phyloP scores from a whole-genome alignment of 92 coral and sea anemone species.

The Epizoanthus fatuus region DNA sequence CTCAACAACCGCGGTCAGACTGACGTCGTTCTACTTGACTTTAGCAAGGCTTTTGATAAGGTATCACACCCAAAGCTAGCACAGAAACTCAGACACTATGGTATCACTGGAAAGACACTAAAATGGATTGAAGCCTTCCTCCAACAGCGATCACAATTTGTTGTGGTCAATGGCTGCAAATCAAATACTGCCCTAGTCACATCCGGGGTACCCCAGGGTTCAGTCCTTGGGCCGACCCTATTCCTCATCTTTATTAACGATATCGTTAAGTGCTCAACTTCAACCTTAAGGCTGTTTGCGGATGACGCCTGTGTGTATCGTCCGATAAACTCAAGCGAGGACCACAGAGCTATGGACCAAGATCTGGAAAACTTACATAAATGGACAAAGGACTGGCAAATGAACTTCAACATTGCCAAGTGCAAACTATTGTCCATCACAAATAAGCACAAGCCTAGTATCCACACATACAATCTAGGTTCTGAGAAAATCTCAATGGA shows the following conservation, averaged over 20 bases:
- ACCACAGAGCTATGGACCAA: conserved; percentile 34
- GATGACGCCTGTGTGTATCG: conserved; percentile 13
- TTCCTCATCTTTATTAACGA: conserved; percentile 20
- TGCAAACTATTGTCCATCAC: too few relatives aligned
- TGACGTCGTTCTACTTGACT: conserved; percentile 36
- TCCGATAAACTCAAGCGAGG: background rate
- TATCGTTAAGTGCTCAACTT: conserved; percentile 12
- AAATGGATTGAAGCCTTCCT: conserved; percentile 61
- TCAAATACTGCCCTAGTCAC: conserved; percentile 23
- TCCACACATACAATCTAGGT: too few relatives aligned
- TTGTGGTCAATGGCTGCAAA: conserved; percentile 14
- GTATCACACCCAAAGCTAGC: too few relatives aligned
- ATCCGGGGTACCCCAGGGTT: conserved; percentile 30
- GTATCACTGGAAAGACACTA: conserved; percentile 46
- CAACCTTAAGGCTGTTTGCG: conserved; percentile 18
- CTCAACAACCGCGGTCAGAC: conserved; percentile 37
- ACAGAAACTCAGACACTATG: background rate
- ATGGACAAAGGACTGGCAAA: conserved; percentile 21
- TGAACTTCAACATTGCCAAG: conserved; percentile 17
- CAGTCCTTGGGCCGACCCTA: conserved; percentile 10
- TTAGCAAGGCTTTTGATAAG: too few relatives aligned
- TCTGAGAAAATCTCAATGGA: too few relatives aligned
- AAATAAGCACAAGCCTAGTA: too few relatives aligned
- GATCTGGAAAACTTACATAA: conserved; percentile 16
- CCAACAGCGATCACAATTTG: conserved; percentile 26